Evolutionary conservation across 2,888 invertebrate genomes (phyloP).

Genomic region (Ditula angustiorana): DNA sequence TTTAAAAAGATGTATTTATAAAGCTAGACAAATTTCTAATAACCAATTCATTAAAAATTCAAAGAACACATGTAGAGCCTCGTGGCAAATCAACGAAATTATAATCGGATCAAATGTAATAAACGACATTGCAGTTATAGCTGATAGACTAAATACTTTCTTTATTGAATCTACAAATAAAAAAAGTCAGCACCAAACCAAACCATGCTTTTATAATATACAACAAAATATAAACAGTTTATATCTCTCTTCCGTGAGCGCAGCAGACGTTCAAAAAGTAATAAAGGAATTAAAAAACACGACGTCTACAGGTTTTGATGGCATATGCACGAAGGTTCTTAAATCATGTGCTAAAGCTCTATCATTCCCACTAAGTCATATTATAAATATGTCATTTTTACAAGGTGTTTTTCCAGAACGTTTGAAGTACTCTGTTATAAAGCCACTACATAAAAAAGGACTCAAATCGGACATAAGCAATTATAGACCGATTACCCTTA

Average conservation of each 20-base stretch:
- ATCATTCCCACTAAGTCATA: slow-evolving; percentile 5
- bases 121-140: too few species aligned
- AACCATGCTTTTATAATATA: background rate
- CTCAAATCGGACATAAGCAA: background rate
- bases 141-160: too few species aligned
- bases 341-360: slow-evolving; percentile 20
- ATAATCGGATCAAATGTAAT: too few species aligned
- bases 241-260: background rate
- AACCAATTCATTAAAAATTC: too few species aligned
- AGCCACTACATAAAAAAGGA: slow-evolving; percentile 3
- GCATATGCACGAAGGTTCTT: slow-evolving; percentile 14
- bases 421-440: background rate
- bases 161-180: too few species aligned
- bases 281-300: slow-evolving; percentile 27
- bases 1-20: too few species aligned
- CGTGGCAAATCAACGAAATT: too few species aligned
- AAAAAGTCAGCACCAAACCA: background rate
- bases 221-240: background rate
- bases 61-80: too few species aligned
- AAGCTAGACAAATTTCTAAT: too few species aligned
- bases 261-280: slow-evolving; percentile 3
- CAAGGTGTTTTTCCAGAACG: slow-evolving; percentile 2
- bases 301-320: slow-evolving; percentile 22
- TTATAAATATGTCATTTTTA: slow-evolving; percentile 12
- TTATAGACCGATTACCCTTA: background rate